phyloP scores from a whole-genome alignment of 2,797 vertebrate species.

The Cuniculus paca region DNA sequence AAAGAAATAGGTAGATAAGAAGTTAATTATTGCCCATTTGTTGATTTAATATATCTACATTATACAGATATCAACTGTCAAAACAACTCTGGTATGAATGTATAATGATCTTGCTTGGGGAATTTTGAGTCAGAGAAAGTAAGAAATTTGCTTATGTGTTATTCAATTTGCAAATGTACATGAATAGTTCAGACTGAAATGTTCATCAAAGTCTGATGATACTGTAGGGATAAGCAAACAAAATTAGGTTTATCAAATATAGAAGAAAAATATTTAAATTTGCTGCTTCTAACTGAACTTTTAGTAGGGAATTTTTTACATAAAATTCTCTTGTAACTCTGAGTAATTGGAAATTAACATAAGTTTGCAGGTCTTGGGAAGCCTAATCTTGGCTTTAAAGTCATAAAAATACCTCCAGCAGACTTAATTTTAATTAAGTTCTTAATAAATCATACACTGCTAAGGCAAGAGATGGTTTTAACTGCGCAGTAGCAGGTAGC shows the following conservation, averaged over 20 bases:
- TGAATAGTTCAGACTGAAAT: background rate
- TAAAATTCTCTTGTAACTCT: background rate
- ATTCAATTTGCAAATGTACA: background rate
- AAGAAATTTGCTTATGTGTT: background rate
- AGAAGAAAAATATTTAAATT: background rate
- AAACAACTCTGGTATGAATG: background rate
- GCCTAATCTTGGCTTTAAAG: background rate
- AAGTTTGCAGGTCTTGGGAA: background rate
- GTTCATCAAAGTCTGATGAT: background rate
- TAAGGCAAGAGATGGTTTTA: background rate
- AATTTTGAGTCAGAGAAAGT: background rate
- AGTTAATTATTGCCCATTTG: background rate
- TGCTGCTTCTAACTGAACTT: background rate
- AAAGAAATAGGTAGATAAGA: background rate
- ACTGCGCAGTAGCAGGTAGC: background rate
- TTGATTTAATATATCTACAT: background rate
- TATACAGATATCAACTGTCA: background rate
- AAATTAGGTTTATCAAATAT: background rate
- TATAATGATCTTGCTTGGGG: background rate
- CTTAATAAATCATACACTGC: background rate
- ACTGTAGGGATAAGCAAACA: background rate
- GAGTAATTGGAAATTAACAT: background rate
- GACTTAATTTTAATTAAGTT: conserved; percentile 9
- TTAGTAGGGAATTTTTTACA: background rate
- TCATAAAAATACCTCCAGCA: background rate